Evolutionary conservation across 2,113 vertebrate genomes (phyloP), one percentile per base, ranked within the genome.

Genomic region (Poecilia latipinna): DNA sequence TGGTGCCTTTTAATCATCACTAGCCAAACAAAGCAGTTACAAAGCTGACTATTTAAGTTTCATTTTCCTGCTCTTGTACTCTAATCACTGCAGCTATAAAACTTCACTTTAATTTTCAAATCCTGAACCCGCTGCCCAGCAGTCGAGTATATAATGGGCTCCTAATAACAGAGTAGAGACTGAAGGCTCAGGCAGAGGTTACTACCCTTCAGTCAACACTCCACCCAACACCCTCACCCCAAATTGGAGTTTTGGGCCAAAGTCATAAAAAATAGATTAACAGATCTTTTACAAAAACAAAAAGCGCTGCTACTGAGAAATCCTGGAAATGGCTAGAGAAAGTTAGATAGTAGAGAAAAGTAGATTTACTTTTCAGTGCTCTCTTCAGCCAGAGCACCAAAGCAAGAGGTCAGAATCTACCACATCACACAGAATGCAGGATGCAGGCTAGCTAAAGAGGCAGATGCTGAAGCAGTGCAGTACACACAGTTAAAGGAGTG

Each of bases 1-100:
- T 32, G 31, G 73, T 5, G 65, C 82, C 82, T 86, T 86, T 68
- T 88, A 86, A 90, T 90, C 86, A 85, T 82, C 70, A 15, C 68
- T 33, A 7, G 8, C 22, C 4, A 61, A 65, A 86, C 78, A 82
- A 76, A 82, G 75, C 62, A 39, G 76, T 60, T 22, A 2, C 61
- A 29, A 61, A 32, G 31, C 26, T 15, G 61, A 69, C 77, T 75
- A 7, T 75, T 83, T 75, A 70, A 37, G 4, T 72, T 78, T 75
- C n/a, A 2, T 67, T 86, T 39, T 11, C 42, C 28, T 4, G 19
- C 62, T 75, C 71, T 68, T 2, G 19, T 63, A 68, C 72, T 84
- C 39, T 82, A 86, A 73, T 79, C 77, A 79, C 15, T 65, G 64
- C 37, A 1, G 64, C 66, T n/a, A n/a, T n/a, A n/a, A n/a, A n/a